Percentiles rank a stretch among this genome's conserved stretches.
Evolutionary conservation across 2,888 invertebrate genomes (phyloP).

Genomic region (Onchidella celtica): DNA sequence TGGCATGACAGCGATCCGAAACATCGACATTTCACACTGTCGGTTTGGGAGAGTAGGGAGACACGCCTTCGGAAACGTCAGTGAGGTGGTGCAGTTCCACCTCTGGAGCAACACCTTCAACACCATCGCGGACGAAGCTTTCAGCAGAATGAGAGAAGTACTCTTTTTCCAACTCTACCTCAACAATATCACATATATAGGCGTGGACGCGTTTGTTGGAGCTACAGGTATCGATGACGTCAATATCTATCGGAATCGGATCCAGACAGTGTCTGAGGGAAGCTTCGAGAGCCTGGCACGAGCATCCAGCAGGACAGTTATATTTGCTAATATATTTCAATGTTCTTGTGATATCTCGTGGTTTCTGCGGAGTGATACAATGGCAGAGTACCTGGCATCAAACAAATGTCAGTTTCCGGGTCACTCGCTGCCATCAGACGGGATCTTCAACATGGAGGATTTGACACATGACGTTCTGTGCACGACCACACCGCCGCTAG

Average conservation of each 20-base stretch:
- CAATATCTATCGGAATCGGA: conserved; percentile 14
- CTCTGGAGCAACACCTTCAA: conserved; percentile 16
- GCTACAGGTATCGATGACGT: conserved; percentile 5
- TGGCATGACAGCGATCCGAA: conserved; percentile 1
- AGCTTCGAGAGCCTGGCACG: background rate
- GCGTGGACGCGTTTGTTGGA: conserved; percentile 1
- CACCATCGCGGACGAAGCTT: conserved; percentile 23
- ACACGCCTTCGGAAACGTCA: conserved; percentile 28
- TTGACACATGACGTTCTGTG: conserved; percentile 27
- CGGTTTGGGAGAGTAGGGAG: conserved; percentile 28
- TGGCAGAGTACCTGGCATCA: background rate
- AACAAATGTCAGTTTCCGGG: conserved; percentile 30
- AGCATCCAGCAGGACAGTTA: background rate
- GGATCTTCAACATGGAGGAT: conserved; percentile 28
- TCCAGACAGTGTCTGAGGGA: background rate
- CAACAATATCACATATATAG: conserved; percentile 33
- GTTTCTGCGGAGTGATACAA: background rate
- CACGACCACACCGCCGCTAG: background rate
- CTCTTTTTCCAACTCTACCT: background rate
- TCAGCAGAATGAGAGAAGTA: conserved; percentile 13
- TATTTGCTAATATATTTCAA: conserved; percentile 20
- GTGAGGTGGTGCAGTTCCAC: background rate
- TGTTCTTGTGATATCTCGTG: conserved; percentile 37
- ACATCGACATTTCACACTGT: conserved; percentile 32
- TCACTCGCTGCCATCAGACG: background rate